These are phyloP conservation scores for Ethmia dodecea DNA, from an alignment of 2,888 invertebrate species.

Conservation along the genomic window DNA sequence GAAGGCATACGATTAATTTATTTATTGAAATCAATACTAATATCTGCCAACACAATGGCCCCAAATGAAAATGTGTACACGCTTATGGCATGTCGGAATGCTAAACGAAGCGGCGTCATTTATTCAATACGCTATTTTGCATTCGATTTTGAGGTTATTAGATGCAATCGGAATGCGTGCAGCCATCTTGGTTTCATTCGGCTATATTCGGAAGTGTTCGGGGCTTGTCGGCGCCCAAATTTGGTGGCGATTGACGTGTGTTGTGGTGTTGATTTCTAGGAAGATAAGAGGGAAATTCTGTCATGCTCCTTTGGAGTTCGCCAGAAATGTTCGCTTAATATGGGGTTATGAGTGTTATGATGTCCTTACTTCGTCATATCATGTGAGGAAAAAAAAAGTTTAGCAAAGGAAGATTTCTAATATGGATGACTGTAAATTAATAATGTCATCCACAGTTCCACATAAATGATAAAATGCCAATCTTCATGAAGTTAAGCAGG, in stretches of 20 bases:
- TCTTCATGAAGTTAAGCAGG: too few species aligned
- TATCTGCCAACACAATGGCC: constrained; percentile 74
- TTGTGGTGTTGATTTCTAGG: constrained; percentile 56
- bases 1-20: constrained; percentile 72
- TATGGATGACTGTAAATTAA: too few species aligned
- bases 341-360: too few species aligned
- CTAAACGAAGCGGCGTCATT: constrained; percentile 71
- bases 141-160: constrained; percentile 76
- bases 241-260: constrained; percentile 60
- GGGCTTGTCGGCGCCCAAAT: constrained; percentile 39
- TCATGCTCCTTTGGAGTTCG: too few species aligned
- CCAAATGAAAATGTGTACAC: constrained; percentile 74
- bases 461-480: too few species aligned
- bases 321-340: too few species aligned
- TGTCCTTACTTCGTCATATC: too few species aligned
- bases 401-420: too few species aligned
- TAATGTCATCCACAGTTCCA: too few species aligned
- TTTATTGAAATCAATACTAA: constrained; percentile 78
- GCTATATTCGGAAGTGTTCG: constrained; percentile 57
- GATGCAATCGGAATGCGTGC: constrained; percentile 74
- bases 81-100: constrained; percentile 73
- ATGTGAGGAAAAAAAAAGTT: too few species aligned
- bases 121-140: constrained; percentile 74
- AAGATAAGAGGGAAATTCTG: too few species aligned
- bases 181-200: constrained; percentile 63